These are phyloP conservation scores for Steinernema carpocapsae DNA, from an alignment of 2,888 invertebrate genomes.

Conservation along the genomic window DNA sequence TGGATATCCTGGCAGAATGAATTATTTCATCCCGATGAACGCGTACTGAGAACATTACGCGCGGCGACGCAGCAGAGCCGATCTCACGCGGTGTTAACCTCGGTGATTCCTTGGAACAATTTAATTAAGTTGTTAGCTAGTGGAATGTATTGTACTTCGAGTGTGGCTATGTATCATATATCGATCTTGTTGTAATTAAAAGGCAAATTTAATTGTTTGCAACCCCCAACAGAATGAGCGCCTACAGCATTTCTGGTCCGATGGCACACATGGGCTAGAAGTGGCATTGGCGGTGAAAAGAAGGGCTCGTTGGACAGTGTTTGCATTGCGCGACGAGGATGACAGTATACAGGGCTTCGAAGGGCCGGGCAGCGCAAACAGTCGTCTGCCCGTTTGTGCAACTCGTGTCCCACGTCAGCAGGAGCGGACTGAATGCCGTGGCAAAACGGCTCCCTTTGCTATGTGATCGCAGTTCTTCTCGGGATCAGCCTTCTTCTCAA, in stretches of 20 bases:
- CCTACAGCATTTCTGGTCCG: neutral
- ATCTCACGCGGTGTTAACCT: too few relatives aligned
- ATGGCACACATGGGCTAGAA: neutral
- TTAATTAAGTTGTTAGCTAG: neutral
- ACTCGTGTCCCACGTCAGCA: neutral
- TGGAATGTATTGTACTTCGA: neutral
- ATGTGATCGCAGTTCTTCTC: neutral
- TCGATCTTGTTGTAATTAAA: neutral
- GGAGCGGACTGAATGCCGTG: neutral
- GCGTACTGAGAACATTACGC: neutral
- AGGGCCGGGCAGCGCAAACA: conserved; percentile 26
- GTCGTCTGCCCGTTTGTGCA: conserved; percentile 30
- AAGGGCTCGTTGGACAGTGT: neutral
- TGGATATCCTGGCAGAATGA: conserved; percentile 20
- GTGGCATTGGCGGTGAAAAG: neutral
- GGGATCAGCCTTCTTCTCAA: neutral
- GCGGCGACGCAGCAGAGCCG: neutral
- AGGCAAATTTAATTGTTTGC: neutral
- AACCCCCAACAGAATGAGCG: neutral
- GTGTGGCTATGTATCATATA: too few relatives aligned
- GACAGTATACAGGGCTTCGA: conserved; percentile 29
- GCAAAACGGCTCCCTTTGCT: neutral
- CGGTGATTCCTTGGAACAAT: neutral
- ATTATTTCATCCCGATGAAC: conserved; percentile 7
- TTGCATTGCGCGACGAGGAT: conserved; percentile 26